These are phyloP conservation scores for Parauchenoglanis punctatus DNA, from an alignment of 2,797 vertebrate species.

Conservation along the genomic window DNA sequence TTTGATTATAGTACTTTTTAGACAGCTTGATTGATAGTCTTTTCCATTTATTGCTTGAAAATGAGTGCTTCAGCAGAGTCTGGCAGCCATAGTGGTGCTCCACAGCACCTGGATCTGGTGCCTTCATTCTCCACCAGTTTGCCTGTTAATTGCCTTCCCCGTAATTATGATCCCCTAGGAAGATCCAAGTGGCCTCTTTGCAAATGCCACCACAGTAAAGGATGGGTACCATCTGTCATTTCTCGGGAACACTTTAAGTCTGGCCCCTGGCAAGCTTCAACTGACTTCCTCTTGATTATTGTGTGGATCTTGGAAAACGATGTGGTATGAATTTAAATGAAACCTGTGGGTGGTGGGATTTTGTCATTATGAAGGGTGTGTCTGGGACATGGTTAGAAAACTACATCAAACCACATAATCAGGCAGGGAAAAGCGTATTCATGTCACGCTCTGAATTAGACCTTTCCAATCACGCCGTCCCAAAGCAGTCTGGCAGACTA, in stretches of 20 bases:
- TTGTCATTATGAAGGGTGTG: slow-evolving; percentile 45
- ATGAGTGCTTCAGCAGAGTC: slow-evolving; percentile 32
- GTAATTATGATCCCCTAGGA: slow-evolving; percentile 55
- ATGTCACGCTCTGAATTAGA: slow-evolving; percentile 54
- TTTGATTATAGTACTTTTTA: slow-evolving; percentile 21
- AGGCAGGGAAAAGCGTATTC: slow-evolving; percentile 52
- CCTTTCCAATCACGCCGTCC: slow-evolving; percentile 51
- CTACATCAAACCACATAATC: slow-evolving; percentile 55
- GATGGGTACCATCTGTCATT: slow-evolving; percentile 60
- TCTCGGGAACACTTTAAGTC: slow-evolving; percentile 49
- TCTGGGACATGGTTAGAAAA: slow-evolving; percentile 45
- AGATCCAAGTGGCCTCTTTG: slow-evolving; percentile 49
- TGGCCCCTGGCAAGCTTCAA: slow-evolving; percentile 54
- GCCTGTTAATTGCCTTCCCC: slow-evolving; percentile 56
- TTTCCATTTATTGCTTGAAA: slow-evolving; percentile 23
- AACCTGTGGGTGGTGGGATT: slow-evolving; percentile 46
- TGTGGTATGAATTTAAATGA: slow-evolving; percentile 55
- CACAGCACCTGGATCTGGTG: slow-evolving; percentile 44
- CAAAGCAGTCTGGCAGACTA: slow-evolving; percentile 44
- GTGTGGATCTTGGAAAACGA: slow-evolving; percentile 43
- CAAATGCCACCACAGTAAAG: slow-evolving; percentile 54
- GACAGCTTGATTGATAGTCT: slow-evolving; percentile 11
- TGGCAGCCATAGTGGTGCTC: slow-evolving; percentile 28
- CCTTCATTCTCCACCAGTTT: slow-evolving; percentile 49
- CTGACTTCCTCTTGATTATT: slow-evolving; percentile 58